Conservation (phyloP, 2,888 invertebrate species). For the Polyommatus icarus region DNA sequence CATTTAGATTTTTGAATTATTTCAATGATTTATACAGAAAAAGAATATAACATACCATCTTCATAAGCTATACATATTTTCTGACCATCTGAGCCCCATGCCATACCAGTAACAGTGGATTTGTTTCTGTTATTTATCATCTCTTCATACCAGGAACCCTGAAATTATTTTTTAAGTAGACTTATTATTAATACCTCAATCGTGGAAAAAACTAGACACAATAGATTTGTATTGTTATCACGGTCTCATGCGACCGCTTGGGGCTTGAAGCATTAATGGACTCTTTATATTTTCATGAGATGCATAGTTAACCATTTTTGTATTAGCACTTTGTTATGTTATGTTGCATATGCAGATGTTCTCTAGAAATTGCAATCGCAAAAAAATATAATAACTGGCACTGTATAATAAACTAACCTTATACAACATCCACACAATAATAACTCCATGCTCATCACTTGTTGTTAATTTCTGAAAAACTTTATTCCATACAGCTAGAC, state of each 20-base stretch:
- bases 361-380: neutral
- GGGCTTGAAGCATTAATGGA: too few species aligned
- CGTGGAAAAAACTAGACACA: too few species aligned
- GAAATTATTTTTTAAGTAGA: neutral
- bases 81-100: conserved; percentile 98
- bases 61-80: conserved; percentile 99
- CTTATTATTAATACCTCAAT: too few species aligned
- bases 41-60: conserved; percentile 84
- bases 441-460: conserved; percentile 97
- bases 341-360: too few species aligned
- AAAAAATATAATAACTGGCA: neutral
- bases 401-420: conserved; percentile 77
- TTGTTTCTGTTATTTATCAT: conserved; percentile 99
- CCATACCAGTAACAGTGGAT: conserved; percentile 97
- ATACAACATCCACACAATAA: conserved; percentile 99
- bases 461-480: conserved; percentile 97
- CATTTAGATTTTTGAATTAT: neutral
- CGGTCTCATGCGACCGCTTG: too few species aligned
- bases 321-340: too few species aligned
- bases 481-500: conserved; percentile 98
- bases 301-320: too few species aligned
- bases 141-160: conserved; percentile 98
- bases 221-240: too few species aligned
- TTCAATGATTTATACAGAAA: neutral
- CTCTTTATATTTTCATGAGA: too few species aligned